Percentiles rank a stretch among this genome's conserved stretches.
Evolutionary conservation across 1,140 invertebrate species (phyloP).

Genomic region (Neodiprion lecontei): DNA sequence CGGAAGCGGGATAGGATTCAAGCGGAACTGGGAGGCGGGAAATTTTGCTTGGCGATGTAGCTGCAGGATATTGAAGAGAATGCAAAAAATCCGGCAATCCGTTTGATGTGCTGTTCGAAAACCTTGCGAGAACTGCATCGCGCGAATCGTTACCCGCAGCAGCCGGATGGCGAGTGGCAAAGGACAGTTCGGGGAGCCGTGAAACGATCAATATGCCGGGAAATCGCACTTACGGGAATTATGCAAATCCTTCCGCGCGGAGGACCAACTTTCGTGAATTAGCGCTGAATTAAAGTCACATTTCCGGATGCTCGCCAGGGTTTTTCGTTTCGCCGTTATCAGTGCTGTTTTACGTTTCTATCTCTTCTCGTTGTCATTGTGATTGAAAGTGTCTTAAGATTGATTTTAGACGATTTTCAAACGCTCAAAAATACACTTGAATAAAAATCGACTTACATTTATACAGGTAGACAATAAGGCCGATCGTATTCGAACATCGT

Average conservation of each 20-base stretch:
- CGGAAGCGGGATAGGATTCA: neutral
- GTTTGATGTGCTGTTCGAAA: neutral
- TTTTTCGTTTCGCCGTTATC: too few species aligned
- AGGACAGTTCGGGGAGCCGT: neutral
- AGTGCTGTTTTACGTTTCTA: neutral
- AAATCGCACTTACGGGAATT: neutral
- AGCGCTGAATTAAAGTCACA: neutral
- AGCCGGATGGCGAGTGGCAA: neutral
- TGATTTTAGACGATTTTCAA: too few species aligned
- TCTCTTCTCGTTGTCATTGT: too few species aligned
- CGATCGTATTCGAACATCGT: too few species aligned
- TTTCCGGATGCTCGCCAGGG: neutral
- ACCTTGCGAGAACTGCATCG: neutral
- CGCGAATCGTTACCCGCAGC: neutral
- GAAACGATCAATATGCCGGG: neutral
- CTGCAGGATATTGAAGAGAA: neutral
- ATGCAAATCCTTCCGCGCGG: neutral
- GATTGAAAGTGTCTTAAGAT: too few species aligned
- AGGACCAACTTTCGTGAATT: neutral
- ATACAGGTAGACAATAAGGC: too few species aligned
- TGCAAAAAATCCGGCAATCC: neutral
- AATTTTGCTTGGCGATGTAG: neutral
- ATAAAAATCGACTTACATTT: too few species aligned
- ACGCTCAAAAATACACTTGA: too few species aligned
- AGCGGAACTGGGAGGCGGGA: neutral